Evolutionary conservation across 2,888 invertebrate species (phyloP).

Genomic region (Galerucella pusilla): DNA sequence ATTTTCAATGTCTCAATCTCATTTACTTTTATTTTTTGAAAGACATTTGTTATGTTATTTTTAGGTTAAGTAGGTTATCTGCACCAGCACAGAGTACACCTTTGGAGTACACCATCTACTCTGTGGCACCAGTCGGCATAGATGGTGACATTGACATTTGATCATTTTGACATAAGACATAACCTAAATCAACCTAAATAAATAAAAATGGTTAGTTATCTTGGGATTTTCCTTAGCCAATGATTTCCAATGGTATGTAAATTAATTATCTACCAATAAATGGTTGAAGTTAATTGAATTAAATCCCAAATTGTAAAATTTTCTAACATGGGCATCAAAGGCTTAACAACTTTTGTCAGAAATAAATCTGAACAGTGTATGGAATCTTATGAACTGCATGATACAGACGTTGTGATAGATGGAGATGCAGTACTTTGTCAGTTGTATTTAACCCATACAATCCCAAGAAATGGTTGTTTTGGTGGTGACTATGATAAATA

Average conservation of each 20-base stretch:
- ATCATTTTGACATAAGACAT: too few species aligned
- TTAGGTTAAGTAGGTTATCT: too few species aligned
- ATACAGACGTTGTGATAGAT: conserved; percentile 80
- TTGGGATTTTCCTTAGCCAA: too few species aligned
- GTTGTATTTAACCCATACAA: conserved; percentile 71
- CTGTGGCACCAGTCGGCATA: too few species aligned
- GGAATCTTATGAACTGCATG: conserved; percentile 72
- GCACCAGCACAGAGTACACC: too few species aligned
- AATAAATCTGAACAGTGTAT: conserved; percentile 74
- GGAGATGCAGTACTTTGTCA: conserved; percentile 81
- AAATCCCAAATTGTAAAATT: not conserved
- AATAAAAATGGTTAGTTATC: too few species aligned
- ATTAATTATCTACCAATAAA: not conserved
- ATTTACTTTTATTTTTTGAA: not conserved
- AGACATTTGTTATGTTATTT: too few species aligned
- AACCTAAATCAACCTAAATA: too few species aligned
- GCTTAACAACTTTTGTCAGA: conserved; percentile 84
- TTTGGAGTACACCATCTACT: too few species aligned
- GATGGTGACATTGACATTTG: too few species aligned
- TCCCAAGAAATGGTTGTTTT: conserved; percentile 73
- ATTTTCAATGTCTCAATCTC: conserved; percentile 24
- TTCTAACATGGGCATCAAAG: conserved; percentile 71
- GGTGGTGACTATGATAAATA: conserved; percentile 89
- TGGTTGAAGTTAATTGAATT: not conserved
- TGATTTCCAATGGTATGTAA: not conserved